A percentile compares a stretch with the other conserved stretches of the same genome.
phyloP scores from a whole-genome alignment of 2,888 invertebrate species.

The Phanerotoma sp. region DNA sequence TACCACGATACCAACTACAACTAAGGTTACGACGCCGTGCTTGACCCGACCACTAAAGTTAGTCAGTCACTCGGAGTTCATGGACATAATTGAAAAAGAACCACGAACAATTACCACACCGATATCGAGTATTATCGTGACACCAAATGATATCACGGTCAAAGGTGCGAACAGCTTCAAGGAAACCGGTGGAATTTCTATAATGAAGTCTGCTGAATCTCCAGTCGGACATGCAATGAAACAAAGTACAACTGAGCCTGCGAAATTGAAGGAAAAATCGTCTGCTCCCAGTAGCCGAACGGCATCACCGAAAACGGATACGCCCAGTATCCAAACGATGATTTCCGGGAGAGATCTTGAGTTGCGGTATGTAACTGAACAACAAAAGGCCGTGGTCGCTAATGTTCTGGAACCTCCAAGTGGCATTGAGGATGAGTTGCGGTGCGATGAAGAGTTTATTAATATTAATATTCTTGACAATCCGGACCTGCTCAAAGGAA shows the following conservation, averaged over 20 bases:
- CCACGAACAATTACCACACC: not conserved
- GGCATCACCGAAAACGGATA: not conserved
- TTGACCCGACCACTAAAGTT: too few species aligned
- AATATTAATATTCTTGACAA: slow-evolving; percentile 47
- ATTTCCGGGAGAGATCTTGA: slow-evolving; percentile 32
- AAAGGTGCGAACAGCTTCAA: not conserved
- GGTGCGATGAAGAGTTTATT: slow-evolving; percentile 42
- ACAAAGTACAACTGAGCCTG: too few species aligned
- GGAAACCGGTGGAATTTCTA: slow-evolving; percentile 15
- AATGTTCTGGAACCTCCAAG: slow-evolving; percentile 34
- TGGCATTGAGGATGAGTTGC: slow-evolving; percentile 15
- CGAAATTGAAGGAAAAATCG: not conserved
- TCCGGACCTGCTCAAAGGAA: slow-evolving; percentile 41
- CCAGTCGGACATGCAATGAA: not conserved
- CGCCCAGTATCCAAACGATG: not conserved
- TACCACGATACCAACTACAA: not conserved
- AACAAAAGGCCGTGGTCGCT: slow-evolving; percentile 18
- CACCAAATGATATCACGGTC: not conserved
- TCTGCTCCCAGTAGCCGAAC: not conserved
- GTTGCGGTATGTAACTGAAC: slow-evolving; percentile 28
- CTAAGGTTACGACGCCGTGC: too few species aligned
- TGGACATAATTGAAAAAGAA: not conserved
- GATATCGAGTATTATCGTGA: not conserved
- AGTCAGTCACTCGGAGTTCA: too few species aligned
- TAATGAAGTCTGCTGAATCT: slow-evolving; percentile 16